Base-by-base conservation (phyloP, 1,140 invertebrate genomes). In the Cotesia chilonis region DNA sequence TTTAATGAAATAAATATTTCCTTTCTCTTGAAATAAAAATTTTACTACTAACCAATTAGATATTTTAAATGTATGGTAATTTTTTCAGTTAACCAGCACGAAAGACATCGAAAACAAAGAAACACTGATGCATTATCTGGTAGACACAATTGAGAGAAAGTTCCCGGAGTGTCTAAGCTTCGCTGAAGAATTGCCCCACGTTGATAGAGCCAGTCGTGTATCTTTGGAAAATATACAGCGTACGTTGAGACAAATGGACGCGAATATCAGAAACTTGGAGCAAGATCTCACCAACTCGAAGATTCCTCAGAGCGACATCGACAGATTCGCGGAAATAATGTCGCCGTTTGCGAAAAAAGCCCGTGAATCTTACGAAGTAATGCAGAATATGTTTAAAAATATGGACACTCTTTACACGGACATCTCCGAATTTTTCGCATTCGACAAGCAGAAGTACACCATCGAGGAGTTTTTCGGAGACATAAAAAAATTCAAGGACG, bases 381-480 rank as follows among this genome's bases (percentile, higher is more conserved):
- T 99, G 70, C 92, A 94, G 80, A 95, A 94, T 64, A 98, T 99
- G 97, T 95, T 93, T 82, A 92, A 94, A 76, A 96, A 98, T 83
- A 96, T 99, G 94, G 95, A 96, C 73, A 90, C 88, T 36, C 80
- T 96, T 0, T 99, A 94, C 86, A 89, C 89, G 20, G 92, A 94
- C 63, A 87, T 98, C 7, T 91, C 95, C 0, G 96, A 98, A 81
- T 99, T 94, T 84, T 99, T 93, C 85, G 90, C 93, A 2, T 99
- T 99, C 87, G 97, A 99, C 81, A 92, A 93, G 12, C 92, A 92
- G 74, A 99, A 99, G 84, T 99, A 98, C 81, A 92, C 93, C 0
- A 91, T 98, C 68, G 97, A 99, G 80, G 97, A 99, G 83, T 98
- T 99, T 88, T 98, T 99, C 84, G 90, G 89, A 0, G 98, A 99